These are phyloP conservation scores for Pyrocephalus nanus DNA, from an alignment of 2,797 vertebrate genomes.

Conservation along the genomic window DNA sequence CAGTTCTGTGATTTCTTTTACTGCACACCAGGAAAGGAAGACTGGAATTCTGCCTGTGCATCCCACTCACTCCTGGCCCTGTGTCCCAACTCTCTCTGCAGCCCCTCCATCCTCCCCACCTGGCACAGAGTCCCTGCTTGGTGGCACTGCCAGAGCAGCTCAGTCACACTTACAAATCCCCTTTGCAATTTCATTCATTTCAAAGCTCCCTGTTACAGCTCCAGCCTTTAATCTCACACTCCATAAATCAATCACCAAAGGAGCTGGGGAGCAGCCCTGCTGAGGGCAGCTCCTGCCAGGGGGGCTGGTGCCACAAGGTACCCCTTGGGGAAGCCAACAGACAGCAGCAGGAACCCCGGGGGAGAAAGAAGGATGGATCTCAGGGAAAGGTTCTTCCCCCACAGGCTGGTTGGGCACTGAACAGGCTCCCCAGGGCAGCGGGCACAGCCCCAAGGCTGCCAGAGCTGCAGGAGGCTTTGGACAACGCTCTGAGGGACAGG, in stretches of 20 bases:
- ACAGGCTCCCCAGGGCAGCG: neutral
- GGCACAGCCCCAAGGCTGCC: neutral
- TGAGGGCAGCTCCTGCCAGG: neutral
- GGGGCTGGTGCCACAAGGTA: neutral
- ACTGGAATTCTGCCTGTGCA: neutral
- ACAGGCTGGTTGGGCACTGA: neutral
- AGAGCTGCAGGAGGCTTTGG: neutral
- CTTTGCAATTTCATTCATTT: constrained; percentile 51
- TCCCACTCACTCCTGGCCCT: rapidly evolving
- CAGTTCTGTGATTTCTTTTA: neutral
- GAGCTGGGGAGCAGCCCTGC: neutral
- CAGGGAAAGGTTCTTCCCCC: neutral
- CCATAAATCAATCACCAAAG: constrained; percentile 41
- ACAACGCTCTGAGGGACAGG: neutral
- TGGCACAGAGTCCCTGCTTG: neutral
- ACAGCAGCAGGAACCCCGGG: neutral
- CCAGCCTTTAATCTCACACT: constrained; percentile 45
- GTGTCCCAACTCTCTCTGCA: neutral
- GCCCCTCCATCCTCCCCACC: neutral
- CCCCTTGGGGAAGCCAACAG: neutral
- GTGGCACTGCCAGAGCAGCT: neutral
- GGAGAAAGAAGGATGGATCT: neutral
- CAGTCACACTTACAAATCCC: constrained; percentile 29
- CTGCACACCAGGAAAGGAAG: neutral
- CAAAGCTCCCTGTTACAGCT: constrained; percentile 31